phyloP scores from a whole-genome alignment of 2,888 invertebrate genomes.

The Eucriotettix oculatus region DNA sequence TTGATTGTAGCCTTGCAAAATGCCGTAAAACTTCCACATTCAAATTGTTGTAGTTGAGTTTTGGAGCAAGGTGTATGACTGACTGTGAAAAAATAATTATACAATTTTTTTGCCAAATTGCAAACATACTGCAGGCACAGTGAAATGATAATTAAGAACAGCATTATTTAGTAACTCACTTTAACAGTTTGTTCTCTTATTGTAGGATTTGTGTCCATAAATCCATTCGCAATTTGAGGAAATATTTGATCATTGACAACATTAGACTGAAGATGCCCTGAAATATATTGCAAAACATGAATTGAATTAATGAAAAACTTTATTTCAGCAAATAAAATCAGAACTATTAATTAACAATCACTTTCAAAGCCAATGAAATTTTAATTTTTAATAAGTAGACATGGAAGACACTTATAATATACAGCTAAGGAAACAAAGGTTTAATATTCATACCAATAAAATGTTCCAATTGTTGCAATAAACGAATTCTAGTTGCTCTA shows the following conservation, averaged over 20 bases:
- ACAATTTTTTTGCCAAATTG: neutral
- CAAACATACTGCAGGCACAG: neutral
- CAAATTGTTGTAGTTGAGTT: conserved; percentile 92
- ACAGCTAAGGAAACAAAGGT: too few species aligned
- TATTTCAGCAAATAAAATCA: too few species aligned
- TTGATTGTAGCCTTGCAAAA: conserved; percentile 87
- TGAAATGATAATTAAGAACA: neutral
- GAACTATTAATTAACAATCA: neutral
- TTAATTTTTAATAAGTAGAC: neutral
- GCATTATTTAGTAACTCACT: conserved; percentile 26
- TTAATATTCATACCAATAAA: conserved; percentile 40
- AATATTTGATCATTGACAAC: conserved; percentile 88
- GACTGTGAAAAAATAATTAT: conserved; percentile 39
- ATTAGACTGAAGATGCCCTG: conserved; percentile 35
- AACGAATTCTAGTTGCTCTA: conserved; percentile 81
- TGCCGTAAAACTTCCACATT: conserved; percentile 92
- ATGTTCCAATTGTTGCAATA: conserved; percentile 84
- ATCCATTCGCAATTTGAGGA: conserved; percentile 84
- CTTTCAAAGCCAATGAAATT: neutral
- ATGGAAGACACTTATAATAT: neutral
- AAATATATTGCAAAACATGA: conserved; percentile 10
- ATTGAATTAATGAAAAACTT: too few species aligned
- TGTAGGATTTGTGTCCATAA: conserved; percentile 90
- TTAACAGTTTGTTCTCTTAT: conserved; percentile 96
- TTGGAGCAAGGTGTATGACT: conserved; percentile 86